These are phyloP conservation scores for Rhyzopertha dominica DNA, from an alignment of 1,140 invertebrate species.

Conservation along the genomic window DNA sequence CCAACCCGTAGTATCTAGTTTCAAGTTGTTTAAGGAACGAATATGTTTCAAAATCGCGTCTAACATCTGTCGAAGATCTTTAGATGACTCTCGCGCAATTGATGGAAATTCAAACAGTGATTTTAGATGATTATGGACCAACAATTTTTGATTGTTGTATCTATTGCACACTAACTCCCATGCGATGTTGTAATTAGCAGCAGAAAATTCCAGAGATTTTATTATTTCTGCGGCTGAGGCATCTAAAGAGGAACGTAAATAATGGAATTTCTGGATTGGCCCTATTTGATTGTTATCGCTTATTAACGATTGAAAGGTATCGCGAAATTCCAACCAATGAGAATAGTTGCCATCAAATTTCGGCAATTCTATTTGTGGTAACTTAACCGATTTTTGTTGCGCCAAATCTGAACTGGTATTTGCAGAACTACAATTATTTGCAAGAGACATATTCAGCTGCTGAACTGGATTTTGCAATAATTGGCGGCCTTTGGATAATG, in stretches of 20 bases:
- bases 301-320: conserved; percentile 31
- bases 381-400: conserved; percentile 8
- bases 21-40: too few relatives aligned
- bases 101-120: not conserved
- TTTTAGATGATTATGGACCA: conserved; percentile 7
- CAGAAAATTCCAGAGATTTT: conserved; percentile 21
- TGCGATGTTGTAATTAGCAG: conserved; percentile 29
- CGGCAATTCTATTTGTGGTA: conserved; percentile 25
- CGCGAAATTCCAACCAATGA: conserved; percentile 31
- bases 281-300: conserved; percentile 5
- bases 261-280: conserved; percentile 29
- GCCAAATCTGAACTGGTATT: too few relatives aligned
- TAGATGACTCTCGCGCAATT: not conserved
- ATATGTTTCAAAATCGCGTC: too few relatives aligned
- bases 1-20: too few relatives aligned
- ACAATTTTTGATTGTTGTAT: conserved; percentile 29
- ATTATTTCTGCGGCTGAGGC: conserved; percentile 26
- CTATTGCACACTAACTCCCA: conserved; percentile 29
- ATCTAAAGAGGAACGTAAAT: conserved; percentile 27
- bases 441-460: too few relatives aligned
- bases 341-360: conserved; percentile 28
- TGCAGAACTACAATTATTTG: too few relatives aligned
- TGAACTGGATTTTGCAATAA: too few relatives aligned
- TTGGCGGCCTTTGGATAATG: too few relatives aligned
- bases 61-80: not conserved